phyloP scores from a whole-genome alignment of 92 coral and sea anemone genomes.

The Phymanthus crucifer region DNA sequence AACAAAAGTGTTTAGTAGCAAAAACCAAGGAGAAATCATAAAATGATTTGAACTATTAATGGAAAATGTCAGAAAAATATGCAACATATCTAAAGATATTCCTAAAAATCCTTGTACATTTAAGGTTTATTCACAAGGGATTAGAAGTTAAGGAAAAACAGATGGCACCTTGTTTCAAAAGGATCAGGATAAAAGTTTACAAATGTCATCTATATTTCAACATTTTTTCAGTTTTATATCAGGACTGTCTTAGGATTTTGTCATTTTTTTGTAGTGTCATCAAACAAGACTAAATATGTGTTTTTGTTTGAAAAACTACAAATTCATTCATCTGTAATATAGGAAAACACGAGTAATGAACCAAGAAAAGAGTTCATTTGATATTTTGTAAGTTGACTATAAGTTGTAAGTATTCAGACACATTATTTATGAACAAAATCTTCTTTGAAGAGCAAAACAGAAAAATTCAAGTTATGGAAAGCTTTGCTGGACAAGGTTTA shows the following conservation, averaged over 20 bases:
- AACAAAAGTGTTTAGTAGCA: neutral
- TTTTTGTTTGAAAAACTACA: neutral
- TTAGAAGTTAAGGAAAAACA: neutral
- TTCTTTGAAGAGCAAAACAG: neutral
- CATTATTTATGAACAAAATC: neutral
- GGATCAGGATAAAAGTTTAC: neutral
- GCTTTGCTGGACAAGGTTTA: constrained; percentile 36
- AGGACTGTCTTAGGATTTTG: neutral
- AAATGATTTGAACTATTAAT: neutral
- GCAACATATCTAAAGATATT: neutral
- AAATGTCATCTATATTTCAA: neutral
- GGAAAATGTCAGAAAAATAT: neutral
- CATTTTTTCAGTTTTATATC: neutral
- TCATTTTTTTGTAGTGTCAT: neutral
- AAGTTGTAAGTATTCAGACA: neutral
- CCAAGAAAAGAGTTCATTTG: neutral
- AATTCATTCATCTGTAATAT: neutral
- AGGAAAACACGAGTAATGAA: neutral
- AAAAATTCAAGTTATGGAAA: neutral
- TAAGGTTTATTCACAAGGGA: neutral
- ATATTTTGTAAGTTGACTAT: neutral
- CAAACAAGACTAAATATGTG: neutral
- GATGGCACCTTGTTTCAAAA: neutral
- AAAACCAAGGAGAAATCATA: neutral
- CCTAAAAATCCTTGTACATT: neutral